Conservation (phyloP, 1,140 invertebrate genomes). For the Dryas iulia region DNA sequence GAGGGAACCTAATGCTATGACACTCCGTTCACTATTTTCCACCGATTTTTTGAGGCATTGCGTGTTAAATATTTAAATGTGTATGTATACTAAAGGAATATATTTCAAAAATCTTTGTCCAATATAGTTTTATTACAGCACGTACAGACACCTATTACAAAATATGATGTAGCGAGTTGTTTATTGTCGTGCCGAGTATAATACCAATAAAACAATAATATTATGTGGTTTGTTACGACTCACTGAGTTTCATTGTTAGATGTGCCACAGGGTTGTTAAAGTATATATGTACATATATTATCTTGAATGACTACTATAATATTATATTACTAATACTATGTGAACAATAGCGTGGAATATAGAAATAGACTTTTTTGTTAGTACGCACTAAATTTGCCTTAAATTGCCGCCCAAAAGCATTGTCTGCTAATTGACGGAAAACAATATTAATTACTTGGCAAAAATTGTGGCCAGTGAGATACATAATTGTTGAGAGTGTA, state of each 20-base stretch:
- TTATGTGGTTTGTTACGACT: neutral
- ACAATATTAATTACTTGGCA: no score
- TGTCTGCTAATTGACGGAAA: no score
- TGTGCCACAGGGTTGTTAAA: neutral
- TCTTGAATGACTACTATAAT: neutral
- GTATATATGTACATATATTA: neutral
- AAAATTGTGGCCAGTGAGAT: no score
- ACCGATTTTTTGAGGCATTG: no score
- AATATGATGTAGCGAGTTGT: neutral
- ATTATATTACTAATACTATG: neutral
- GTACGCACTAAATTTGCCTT: no score
- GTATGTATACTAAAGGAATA: neutral
- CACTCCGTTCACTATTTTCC: no score
- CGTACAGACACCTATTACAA: neutral
- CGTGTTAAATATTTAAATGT: no score
- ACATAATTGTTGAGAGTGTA: no score
- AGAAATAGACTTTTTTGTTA: no score
- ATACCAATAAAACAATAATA: neutral
- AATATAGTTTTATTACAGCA: neutral
- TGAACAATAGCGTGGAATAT: neutral
- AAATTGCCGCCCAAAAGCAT: no score
- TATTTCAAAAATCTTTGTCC: neutral
- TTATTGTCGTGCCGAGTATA: neutral
- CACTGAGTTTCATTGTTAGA: neutral
- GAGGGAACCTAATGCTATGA: no score